phyloP scores from a whole-genome alignment of 2,797 vertebrate genomes.

The Smutsia gigantea region DNA sequence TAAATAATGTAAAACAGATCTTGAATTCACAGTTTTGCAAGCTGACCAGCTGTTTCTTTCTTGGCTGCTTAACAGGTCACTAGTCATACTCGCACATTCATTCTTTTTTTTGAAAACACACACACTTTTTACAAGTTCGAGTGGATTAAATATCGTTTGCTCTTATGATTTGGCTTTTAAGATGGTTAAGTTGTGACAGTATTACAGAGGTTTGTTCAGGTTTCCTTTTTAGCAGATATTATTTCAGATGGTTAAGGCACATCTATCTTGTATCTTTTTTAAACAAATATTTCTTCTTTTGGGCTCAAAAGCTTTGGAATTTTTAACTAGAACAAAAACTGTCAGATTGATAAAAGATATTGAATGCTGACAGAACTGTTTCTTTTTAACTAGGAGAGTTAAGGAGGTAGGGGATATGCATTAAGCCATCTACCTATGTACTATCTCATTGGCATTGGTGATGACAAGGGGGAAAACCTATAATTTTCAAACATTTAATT shows the following conservation, averaged over 20 bases:
- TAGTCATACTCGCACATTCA: not conserved
- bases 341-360: conserved; percentile 1
- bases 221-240: not conserved
- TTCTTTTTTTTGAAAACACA: conserved; percentile 37
- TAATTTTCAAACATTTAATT: not conserved
- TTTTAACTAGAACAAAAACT: not conserved
- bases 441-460: not conserved
- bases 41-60: conserved; percentile 12
- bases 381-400: conserved; percentile 21
- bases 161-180: conserved; percentile 34
- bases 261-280: not conserved
- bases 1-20: conserved; percentile 46
- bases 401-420: not conserved
- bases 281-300: conserved; percentile 35
- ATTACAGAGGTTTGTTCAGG: not conserved
- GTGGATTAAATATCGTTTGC: not conserved
- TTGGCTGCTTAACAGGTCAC: not conserved
- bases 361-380: not conserved
- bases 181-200: not conserved
- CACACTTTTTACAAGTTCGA: not conserved
- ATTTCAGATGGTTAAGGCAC: not conserved
- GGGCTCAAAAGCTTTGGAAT: not conserved
- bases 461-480: not conserved
- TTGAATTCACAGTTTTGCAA: conserved; percentile 30
- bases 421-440: not conserved